Percentiles rank a stretch among this genome's conserved stretches.
Conservation (phyloP, 2,797 vertebrate genomes). For the Eulemur mongoz region DNA sequence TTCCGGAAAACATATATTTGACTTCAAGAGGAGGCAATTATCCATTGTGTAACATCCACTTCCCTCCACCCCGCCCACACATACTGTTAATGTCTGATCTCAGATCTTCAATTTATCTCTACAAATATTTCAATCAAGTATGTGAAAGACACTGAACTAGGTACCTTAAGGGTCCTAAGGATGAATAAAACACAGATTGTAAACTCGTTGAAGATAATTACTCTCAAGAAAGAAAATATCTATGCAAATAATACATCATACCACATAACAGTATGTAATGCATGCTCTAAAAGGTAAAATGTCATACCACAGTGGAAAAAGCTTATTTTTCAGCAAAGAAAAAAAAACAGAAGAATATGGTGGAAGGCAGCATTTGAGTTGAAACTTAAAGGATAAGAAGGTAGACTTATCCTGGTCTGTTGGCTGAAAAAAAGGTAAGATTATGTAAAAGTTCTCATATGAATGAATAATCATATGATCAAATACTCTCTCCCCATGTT, state of each 20-base stretch:
- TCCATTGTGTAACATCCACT: neutral
- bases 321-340: neutral
- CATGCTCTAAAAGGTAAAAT: neutral
- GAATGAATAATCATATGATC: neutral
- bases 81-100: neutral
- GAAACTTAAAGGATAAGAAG: constrained; percentile 19
- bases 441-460: neutral
- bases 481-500: neutral
- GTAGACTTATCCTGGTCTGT: neutral
- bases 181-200: neutral
- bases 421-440: neutral
- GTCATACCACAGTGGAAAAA: neutral
- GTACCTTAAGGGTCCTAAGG: neutral
- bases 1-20: constrained; percentile 36
- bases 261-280: neutral
- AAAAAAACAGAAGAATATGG: neutral
- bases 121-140: constrained; percentile 38
- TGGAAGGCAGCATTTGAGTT: neutral
- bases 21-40: constrained; percentile 5
- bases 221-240: constrained; percentile 30
- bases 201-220: constrained; percentile 29
- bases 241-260: constrained; percentile 36
- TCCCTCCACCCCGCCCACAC: neutral
- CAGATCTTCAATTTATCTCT: neutral
- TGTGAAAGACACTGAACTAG: neutral